Conservation (phyloP, 2,888 invertebrate species). For the Trachelus tabidus region DNA sequence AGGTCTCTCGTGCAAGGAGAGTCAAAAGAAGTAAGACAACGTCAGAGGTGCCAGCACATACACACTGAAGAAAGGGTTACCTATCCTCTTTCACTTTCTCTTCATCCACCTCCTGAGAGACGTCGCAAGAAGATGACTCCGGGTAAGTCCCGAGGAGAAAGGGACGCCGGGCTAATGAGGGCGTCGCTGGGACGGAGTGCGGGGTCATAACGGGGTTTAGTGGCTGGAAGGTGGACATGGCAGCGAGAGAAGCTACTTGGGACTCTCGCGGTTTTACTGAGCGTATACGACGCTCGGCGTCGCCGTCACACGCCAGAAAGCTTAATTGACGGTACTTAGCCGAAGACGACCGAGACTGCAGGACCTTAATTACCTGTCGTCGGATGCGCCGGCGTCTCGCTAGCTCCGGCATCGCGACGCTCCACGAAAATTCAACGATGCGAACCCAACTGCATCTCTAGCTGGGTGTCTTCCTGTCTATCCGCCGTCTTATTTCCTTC, state of each 20-base stretch:
- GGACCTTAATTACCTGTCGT: constrained; percentile 40
- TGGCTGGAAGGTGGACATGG: not conserved
- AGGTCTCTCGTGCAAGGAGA: not conserved
- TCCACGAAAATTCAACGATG: not conserved
- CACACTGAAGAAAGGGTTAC: not conserved
- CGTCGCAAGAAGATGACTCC: not conserved
- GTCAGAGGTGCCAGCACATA: not conserved
- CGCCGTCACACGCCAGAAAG: constrained; percentile 27
- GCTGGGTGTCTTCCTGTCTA: not conserved
- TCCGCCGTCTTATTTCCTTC: not conserved
- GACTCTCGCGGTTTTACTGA: constrained; percentile 21
- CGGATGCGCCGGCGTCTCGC: not conserved
- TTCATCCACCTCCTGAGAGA: not conserved
- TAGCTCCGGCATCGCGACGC: not conserved
- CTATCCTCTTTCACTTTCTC: not conserved
- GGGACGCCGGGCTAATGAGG: constrained; percentile 19
- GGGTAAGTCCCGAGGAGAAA: not conserved
- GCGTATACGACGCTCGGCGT: constrained; percentile 17
- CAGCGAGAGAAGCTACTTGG: not conserved
- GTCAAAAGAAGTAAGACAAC: not conserved
- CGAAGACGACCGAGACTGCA: constrained; percentile 25
- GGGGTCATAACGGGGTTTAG: constrained; percentile 3
- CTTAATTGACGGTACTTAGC: constrained; percentile 45
- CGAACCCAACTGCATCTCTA: not conserved
- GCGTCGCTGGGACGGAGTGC: not conserved